Base-by-base conservation (phyloP, 2,113 vertebrate species). In the Aramus guarauna region DNA sequence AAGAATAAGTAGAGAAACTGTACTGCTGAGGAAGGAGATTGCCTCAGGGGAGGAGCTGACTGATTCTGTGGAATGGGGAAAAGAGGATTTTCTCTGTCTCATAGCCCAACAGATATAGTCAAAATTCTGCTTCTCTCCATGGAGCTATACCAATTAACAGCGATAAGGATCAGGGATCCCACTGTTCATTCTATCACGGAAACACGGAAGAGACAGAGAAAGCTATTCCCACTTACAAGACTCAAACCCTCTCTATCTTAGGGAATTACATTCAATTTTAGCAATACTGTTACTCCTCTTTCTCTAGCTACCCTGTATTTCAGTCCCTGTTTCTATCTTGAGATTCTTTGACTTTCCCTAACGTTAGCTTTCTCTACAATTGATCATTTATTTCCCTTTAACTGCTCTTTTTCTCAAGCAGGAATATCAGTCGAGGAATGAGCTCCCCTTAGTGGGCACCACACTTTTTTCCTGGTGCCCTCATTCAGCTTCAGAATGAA, bases 41-140 rank as follows among this genome's bases (percentile, higher is more conserved):
- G 77, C 80, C 86, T 92, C 66, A 62, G 76, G 88, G 67, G 68
- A 85, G 53, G 41, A 94, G 52, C 48, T 85, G 83, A 47, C 50
- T 94, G 39, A 89, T 89, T 85, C 91, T 81, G 24, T 89, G 66
- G 60, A 87, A 68, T 48, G 37, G 73, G 85, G 53, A 72, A 92
- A 91, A 82, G 53, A 47, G 77, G 41, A 92, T 97, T 94, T 95
- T 94, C 73, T 87, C 73, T 85, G 58, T 93, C 80, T 78, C 58
- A 11, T 82, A 74, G 84, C 26, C 67, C 66, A 90, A 47, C 9
- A 48, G 45, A 79, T 79, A 87, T 1, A 90, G 86, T 66, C 67
- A 94, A 91, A 95, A 87, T 89, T 82, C 85, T 45, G 20, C 41
- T 91, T 82, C 53, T 94, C 66, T 92, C 92, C 37, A 26, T 69